Base-by-base conservation (phyloP, 2,888 invertebrate genomes). In the Cheilosia vulpina region DNA sequence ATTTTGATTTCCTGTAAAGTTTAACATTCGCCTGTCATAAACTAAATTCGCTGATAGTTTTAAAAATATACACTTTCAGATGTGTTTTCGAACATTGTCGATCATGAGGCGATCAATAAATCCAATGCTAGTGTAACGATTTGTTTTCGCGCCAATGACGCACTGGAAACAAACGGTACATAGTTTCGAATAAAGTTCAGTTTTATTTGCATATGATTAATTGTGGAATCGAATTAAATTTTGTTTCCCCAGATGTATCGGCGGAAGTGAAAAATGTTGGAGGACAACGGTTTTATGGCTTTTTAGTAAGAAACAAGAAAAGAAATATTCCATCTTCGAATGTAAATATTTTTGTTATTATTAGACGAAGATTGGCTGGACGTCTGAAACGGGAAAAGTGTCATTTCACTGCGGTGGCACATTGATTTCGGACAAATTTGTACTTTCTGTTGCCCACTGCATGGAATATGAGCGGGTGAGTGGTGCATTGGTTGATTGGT, bases 361-460 rank as follows among this genome's bases (percentile, higher is more conserved):
- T 53, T 13, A 83, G 83, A 57, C 69, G 0, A 83, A 83, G 50
- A 78, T 83, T 34, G 83, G 83, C 21, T 83, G 83, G 83, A 83
- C 83, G 11, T 57, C 83, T 11, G 17, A 55, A 27, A 21, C 38
- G 11, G 78, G 73, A 1, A 62, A 73, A 13, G 63, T 83, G 2
- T 68, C 83, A 21, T 83, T 78, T 57, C 78, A 83, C 9, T 83
- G 83, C 45, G 83, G 83, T 34, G 83, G 83, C 0, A 63, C 83
- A 2, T 83, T 83, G 50, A 68, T 83, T 43, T 73, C 83, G 7
- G 63, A 83, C 0, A 83, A 68, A 34, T 78, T 53, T 63, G 78
- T 83, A 6, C 31, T 83, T 1, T 73, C 83, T 27, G 83, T 43
- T 19, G 83, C 78, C 0, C 78, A 83, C 24, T 83, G 83, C 15